Conservation (phyloP, 2,113 vertebrate genomes). For the Cichladusa arquata region DNA sequence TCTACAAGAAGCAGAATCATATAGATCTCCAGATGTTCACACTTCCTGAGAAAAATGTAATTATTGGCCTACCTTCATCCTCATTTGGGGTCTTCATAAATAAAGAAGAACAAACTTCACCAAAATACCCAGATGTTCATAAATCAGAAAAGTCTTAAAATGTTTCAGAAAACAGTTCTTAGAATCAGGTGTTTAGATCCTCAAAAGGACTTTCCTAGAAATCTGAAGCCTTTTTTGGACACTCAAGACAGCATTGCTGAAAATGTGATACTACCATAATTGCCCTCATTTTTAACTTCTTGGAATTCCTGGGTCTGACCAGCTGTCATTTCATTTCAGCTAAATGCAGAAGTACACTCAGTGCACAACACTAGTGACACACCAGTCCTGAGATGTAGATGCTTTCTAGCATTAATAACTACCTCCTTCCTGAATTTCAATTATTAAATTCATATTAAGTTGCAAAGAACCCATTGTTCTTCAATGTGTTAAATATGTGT, state of each 20-base stretch:
- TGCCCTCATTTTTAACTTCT: neutral
- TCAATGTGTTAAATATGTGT: neutral
- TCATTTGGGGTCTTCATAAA: neutral
- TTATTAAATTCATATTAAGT: neutral
- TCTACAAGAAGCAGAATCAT: neutral
- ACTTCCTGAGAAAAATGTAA: neutral
- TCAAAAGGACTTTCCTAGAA: neutral
- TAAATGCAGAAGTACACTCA: neutral
- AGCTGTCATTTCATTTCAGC: neutral
- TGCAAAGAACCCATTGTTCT: neutral
- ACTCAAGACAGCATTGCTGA: neutral
- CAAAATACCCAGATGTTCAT: rapidly evolving
- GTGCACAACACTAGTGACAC: neutral
- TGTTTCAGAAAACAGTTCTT: neutral
- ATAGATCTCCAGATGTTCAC: neutral
- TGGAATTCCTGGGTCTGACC: neutral
- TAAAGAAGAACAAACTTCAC: neutral
- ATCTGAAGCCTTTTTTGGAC: neutral
- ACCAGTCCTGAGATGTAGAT: neutral
- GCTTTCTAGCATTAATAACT: neutral
- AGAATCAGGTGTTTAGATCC: neutral
- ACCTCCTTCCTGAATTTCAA: neutral
- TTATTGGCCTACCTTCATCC: neutral
- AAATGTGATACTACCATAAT: neutral
- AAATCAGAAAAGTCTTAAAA: neutral